phyloP scores from a whole-genome alignment of 2,797 vertebrate species.

The Neopelma chrysocephalum region DNA sequence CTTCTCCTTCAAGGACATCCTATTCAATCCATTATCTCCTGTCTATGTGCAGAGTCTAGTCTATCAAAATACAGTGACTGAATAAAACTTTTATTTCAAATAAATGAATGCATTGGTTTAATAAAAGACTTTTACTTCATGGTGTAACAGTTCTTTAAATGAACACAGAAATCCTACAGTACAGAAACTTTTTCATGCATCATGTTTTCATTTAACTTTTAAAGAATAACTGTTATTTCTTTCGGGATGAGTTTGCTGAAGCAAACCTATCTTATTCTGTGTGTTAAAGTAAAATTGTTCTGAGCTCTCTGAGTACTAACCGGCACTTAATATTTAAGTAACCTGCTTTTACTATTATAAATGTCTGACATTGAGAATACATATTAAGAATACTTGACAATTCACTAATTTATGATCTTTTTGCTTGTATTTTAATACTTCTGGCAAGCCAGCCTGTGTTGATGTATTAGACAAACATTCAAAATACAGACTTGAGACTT shows the following conservation, averaged over 20 bases:
- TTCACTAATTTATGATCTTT: slow-evolving; percentile 76
- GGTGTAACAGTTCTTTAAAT: slow-evolving; percentile 60
- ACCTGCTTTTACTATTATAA: slow-evolving; percentile 68
- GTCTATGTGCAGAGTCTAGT: slow-evolving; percentile 23
- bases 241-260: slow-evolving; percentile 41
- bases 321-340: slow-evolving; percentile 61
- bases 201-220: neutral
- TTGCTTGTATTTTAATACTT: slow-evolving; percentile 73
- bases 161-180: slow-evolving; percentile 69
- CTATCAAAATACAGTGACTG: slow-evolving; percentile 71
- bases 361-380: slow-evolving; percentile 66
- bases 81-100: slow-evolving; percentile 73
- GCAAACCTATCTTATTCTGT: slow-evolving; percentile 33
- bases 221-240: slow-evolving; percentile 36
- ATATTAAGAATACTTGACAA: slow-evolving; percentile 70
- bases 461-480: slow-evolving; percentile 72
- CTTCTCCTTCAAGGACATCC: slow-evolving; percentile 66
- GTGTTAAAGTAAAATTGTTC: slow-evolving; percentile 38
- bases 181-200: slow-evolving; percentile 49
- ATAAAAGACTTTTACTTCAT: slow-evolving; percentile 59
- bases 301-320: slow-evolving; percentile 15
- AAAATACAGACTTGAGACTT: slow-evolving; percentile 72
- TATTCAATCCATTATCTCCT: slow-evolving; percentile 67
- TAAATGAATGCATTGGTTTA: slow-evolving; percentile 69
- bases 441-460: slow-evolving; percentile 72